Evolutionary conservation across 2,888 invertebrate species (phyloP), one percentile per base, ranked within the genome.

Genomic region (Ganaspis brasiliensis): DNA sequence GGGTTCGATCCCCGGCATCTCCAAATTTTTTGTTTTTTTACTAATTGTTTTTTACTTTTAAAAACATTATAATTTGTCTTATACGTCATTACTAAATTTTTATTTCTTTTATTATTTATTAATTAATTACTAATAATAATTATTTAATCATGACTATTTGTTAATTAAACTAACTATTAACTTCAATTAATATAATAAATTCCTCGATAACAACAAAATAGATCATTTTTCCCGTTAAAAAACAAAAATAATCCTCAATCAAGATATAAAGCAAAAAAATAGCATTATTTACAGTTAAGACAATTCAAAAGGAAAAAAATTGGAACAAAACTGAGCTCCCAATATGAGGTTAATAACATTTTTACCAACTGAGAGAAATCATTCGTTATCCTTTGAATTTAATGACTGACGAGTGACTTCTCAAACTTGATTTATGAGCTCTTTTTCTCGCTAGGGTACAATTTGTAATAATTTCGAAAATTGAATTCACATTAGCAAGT

Each of bases 1-100:
- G 97, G 97, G 97, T 97, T 97, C 97, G 96, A 97, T 97, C 97
- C 97, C 97, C 97, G 96, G 97, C 96, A 96, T 96, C 96, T 95
- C 96, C 96, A 95, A 88, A 90, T 88, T 90, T 91, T 89, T 92
- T 40, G n/a, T 5, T 14, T 40, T 63, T 14, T 1, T 12, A 14
- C 0, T 0, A 21, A 19, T 37, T 14, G 1, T 57, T 19, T 6
- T 0, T 37, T 59, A 9, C n/a, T n/a, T n/a, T n/a, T n/a, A n/a
- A n/a, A n/a, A n/a, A n/a, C n/a, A n/a, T n/a, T n/a, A n/a, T n/a
- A n/a, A n/a, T n/a, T n/a, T n/a, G n/a, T n/a, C n/a, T n/a, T n/a
- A n/a, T n/a, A n/a, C n/a, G n/a, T n/a, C n/a, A n/a, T n/a, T n/a
- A n/a, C n/a, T n/a, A n/a, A n/a, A n/a, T n/a, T n/a, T n/a, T n/a